These are phyloP conservation scores for Hippoglossus stenolepis DNA, from an alignment of 2,113 vertebrate species.

Conservation along the genomic window DNA sequence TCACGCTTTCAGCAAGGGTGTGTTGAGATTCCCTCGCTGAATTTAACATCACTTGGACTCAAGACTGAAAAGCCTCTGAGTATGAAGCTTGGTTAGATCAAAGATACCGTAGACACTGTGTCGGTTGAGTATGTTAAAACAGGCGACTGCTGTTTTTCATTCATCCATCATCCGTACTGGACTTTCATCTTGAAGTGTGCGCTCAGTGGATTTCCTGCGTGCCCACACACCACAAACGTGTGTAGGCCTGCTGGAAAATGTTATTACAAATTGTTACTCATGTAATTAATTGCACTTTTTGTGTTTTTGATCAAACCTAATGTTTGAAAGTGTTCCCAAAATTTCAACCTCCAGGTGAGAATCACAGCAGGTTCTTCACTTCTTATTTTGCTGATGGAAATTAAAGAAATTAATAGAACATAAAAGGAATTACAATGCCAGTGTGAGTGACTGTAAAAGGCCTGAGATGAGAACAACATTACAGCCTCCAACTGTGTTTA, in stretches of 20 bases:
- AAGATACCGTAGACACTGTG: neutral
- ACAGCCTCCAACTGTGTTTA: neutral
- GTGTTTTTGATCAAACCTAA: neutral
- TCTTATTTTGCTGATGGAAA: neutral
- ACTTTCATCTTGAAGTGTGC: neutral
- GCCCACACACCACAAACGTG: neutral
- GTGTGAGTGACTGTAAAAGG: neutral
- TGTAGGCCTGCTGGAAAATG: neutral
- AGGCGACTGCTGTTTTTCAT: neutral
- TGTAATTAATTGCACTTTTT: neutral
- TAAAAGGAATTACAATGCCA: conserved; percentile 1
- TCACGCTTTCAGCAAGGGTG: neutral
- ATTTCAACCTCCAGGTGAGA: neutral
- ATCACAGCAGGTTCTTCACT: neutral
- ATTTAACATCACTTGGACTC: too few relatives aligned
- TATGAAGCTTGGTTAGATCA: too few relatives aligned
- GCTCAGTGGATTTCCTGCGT: too few relatives aligned
- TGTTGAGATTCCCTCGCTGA: too few relatives aligned
- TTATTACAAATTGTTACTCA: neutral
- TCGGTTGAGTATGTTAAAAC: neutral
- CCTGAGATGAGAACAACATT: neutral
- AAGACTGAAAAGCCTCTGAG: too few relatives aligned
- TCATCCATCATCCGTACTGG: neutral
- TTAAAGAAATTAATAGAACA: neutral
- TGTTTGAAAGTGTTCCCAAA: neutral